Evolutionary conservation across 2,113 vertebrate genomes (phyloP).

Genomic region (Brienomyrus brachyistius): DNA sequence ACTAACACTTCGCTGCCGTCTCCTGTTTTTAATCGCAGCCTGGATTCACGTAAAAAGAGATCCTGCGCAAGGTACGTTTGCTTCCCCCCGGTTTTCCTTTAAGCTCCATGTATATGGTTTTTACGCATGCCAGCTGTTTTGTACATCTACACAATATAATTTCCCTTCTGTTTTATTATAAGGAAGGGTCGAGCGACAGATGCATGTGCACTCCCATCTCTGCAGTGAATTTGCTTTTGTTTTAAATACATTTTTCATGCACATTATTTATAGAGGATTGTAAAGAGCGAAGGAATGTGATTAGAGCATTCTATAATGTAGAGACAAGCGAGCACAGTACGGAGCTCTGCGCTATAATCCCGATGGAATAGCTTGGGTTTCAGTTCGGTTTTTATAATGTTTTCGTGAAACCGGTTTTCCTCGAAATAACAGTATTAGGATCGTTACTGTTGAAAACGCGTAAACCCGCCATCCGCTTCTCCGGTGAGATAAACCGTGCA

Average conservation of each 20-base stretch:
- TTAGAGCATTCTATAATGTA: neutral
- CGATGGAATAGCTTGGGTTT: neutral
- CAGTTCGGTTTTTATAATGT: neutral
- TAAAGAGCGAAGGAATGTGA: neutral
- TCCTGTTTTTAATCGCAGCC: slow-evolving; percentile 13
- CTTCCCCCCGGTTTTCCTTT: slow-evolving; percentile 4
- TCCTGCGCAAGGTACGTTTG: slow-evolving; percentile 31
- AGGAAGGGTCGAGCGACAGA: neutral
- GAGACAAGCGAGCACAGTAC: neutral
- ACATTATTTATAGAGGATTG: neutral
- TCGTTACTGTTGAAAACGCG: neutral
- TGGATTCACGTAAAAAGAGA: slow-evolving; percentile 31
- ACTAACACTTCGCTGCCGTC: neutral
- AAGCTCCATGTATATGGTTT: neutral
- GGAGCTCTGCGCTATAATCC: neutral
- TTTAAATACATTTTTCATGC: neutral
- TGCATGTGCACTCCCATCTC: neutral
- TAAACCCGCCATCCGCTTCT: neutral
- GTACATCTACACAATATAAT: neutral
- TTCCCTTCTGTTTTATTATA: neutral
- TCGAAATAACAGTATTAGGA: neutral
- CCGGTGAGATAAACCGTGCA: neutral
- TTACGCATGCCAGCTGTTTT: neutral
- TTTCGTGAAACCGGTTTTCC: neutral
- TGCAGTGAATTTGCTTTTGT: neutral